These are phyloP conservation scores for Pristionchus exspectatus DNA, from an alignment of 2,888 invertebrate genomes.

Conservation along the genomic window DNA sequence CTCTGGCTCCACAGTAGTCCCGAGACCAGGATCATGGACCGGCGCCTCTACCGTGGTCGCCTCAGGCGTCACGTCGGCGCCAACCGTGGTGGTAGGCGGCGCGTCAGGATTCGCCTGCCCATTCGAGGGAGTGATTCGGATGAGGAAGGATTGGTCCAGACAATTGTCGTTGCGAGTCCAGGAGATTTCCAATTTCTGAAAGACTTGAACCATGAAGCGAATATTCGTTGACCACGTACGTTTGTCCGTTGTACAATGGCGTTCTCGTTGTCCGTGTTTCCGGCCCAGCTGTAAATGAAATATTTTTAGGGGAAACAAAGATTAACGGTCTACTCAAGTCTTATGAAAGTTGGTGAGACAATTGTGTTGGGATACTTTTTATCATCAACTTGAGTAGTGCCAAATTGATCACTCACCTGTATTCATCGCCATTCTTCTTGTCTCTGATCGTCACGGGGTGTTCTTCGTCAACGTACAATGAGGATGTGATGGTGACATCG, in stretches of 20 bases:
- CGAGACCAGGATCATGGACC: not conserved
- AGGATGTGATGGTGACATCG: not conserved
- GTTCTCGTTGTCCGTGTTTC: not conserved
- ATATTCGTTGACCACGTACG: too few species aligned
- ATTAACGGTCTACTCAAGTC: too few species aligned
- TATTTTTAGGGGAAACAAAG: not conserved
- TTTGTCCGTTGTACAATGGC: not conserved
- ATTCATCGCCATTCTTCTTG: not conserved
- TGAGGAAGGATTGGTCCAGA: not conserved
- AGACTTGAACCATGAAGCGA: too few species aligned
- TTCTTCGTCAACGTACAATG: not conserved
- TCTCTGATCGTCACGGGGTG: conserved; percentile 1
- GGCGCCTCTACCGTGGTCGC: not conserved
- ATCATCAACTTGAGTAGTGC: not conserved
- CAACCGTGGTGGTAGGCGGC: not conserved
- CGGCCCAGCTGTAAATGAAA: not conserved
- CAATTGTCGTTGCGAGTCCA: not conserved
- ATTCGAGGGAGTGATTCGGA: not conserved
- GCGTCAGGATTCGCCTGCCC: not conserved
- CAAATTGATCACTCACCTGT: not conserved
- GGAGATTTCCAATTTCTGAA: not conserved
- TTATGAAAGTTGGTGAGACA: too few species aligned
- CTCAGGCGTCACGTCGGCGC: not conserved
- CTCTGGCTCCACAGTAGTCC: not conserved
- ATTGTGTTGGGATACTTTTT: not conserved